Base-by-base conservation (phyloP, 2,113 vertebrate genomes). In the Athene noctua region DNA sequence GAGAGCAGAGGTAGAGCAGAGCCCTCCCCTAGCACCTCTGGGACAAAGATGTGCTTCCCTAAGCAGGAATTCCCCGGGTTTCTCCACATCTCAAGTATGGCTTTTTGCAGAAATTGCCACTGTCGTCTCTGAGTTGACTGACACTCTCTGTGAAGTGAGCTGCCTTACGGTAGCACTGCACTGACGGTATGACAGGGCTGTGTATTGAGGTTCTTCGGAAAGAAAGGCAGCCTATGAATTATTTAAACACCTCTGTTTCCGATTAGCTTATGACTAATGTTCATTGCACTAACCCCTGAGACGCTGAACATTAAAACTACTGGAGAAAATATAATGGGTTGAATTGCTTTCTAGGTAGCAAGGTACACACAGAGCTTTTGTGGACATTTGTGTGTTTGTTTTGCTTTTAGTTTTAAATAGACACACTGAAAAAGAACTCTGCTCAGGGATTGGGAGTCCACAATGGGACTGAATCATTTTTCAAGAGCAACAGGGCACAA, bases 291-390 rank as follows among this genome's bases (percentile, higher is more conserved):
- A 79, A 77, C 86, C 66, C 83, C 67, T 92, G 87, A 94, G 94
- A 94, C 0, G 4, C 30, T 67, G 82, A 36, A 70, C 2, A 1
- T 86, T 95, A 62, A 91, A 86, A 88, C 85, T 90, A 73, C 86
- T 51, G 77, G 67, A 92, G 83, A 91, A 96, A 97, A 78, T 67
- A 86, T 42, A 97, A 92, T 87, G 89, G 87, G 73, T 65, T 94
- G 94, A 96, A 96, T 94, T 94, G 92, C 94, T 97, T 97, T 95
- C 93, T 89, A 94, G 96, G 94, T 90, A 96, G 80, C 71, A 72
- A 93, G 94, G 94, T 88, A 90, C 68, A 95, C 67, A 94, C 22
- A 57, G 88, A 86, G 88, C 61, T 91, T 97, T 95, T 96, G 90
- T 95, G 90, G 88, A 73, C 73, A 91, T 89, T 15, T 12, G 18